Evolutionary conservation across 1,140 invertebrate genomes (phyloP), one percentile per base, ranked within the genome.

Genomic region (Palaemon carinicauda): DNA sequence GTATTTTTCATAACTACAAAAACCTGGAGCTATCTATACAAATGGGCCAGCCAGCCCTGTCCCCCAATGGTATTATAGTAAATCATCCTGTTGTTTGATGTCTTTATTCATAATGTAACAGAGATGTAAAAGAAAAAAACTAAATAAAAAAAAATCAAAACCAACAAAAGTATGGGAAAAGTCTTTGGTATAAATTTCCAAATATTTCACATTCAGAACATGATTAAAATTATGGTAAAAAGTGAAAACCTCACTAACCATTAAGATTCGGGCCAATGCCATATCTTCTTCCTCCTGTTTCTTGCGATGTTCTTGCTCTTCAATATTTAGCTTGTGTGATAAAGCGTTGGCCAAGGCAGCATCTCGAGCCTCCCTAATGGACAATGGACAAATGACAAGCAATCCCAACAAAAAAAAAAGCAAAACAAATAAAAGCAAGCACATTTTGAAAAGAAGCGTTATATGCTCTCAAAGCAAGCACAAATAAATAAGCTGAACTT

Each of bases 301-400:
- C 41, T 56, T 33, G 19, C 54, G 33, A 54, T 69, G 69, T 78
- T 86, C 84, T 65, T 71, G 3, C 60, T 86, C 84, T 21, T 80
- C 33, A 27, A 86, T 69, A 33, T 86, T 80, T 21, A 86, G 78
- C 77, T 86, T 65, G 60, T 53, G 84, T 54, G 84, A 50, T 60
- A 86, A 80, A 21, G 29, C 80, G n/a, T 77, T 60, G 52, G 84
- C 84, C 84, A 86, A 73, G 27, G 80, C 84, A 79, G 84, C 84
- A 86, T 86, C 84, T 19, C 84, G 84, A 80, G 77, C 77, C 53
- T 86, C 84, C 77, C 84, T 86, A 78, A 56, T 56, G 27, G 79
- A 85, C 60, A 69, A 41, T 79, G 41, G 54, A 79, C 82, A 79
- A 78, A 71, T 85, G 74, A 85, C 82, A 56, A 74, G 56, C 54